These are phyloP conservation scores for Agrypnus murinus DNA, from an alignment of 2,888 invertebrate genomes.

Conservation along the genomic window DNA sequence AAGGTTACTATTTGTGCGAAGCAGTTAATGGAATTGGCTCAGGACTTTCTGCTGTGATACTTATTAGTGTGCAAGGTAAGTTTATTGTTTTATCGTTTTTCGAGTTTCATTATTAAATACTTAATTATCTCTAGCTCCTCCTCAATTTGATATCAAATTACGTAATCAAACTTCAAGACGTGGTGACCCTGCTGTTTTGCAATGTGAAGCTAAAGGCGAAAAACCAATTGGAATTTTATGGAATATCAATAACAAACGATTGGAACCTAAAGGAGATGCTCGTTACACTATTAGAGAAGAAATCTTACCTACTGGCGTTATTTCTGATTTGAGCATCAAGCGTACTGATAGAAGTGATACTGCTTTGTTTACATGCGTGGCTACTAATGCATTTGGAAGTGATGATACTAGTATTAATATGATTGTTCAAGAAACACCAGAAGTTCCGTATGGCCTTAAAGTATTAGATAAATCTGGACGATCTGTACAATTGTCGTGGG, in stretches of 20 bases:
- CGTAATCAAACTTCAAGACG: constrained; percentile 93
- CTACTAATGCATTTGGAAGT: constrained; percentile 94
- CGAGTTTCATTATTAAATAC: too few relatives aligned
- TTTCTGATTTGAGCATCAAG: constrained; percentile 92
- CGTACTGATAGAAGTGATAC: constrained; percentile 92
- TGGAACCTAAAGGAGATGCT: constrained; percentile 93
- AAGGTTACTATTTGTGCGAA: constrained; percentile 96
- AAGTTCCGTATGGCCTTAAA: constrained; percentile 91
- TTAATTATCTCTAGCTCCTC: constrained; percentile 80
- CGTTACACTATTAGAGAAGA: constrained; percentile 91
- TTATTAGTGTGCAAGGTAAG: constrained; percentile 93
- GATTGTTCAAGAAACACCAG: constrained; percentile 94
- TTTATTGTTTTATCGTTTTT: neutral
- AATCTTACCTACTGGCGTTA: constrained; percentile 89
- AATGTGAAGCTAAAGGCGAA: constrained; percentile 95
- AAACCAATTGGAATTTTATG: constrained; percentile 95
- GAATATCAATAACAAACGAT: constrained; percentile 95
- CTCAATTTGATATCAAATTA: constrained; percentile 94
- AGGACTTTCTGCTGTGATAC: constrained; percentile 94
- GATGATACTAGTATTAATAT: constrained; percentile 97
- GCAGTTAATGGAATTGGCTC: constrained; percentile 97
- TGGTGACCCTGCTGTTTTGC: constrained; percentile 92
- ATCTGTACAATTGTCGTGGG: constrained; percentile 93
- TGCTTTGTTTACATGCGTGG: constrained; percentile 92
- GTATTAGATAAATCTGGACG: constrained; percentile 93